Evolutionary conservation across 2,797 vertebrate species (phyloP), one percentile per base, ranked within the genome.

Genomic region (Labeo calbasu): DNA sequence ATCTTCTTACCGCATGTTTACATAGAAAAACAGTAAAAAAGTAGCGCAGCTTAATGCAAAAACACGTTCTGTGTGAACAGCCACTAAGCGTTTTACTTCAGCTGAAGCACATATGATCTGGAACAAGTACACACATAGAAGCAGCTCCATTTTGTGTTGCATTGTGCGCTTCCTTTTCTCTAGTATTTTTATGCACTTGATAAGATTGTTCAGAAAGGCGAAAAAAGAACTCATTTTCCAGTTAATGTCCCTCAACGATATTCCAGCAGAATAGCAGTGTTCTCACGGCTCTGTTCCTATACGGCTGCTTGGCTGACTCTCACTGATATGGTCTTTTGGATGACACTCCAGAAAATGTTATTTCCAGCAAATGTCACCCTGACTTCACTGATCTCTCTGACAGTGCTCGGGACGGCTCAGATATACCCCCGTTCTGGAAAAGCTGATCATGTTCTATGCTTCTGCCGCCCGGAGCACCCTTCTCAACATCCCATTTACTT

Each of bases 401-500:
- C 77, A 73, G 61, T 72, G 57, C 48, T 82, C 15, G 1, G 69
- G 71, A 82, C 28, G 36, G 51, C 61, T 80, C 76, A 79, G 80
- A 85, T 82, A 53, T 46, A 65, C 63, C 57, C 51, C 17, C 43
- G 19, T 61, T 79, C 59, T 76, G 84, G 82, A 76, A 73, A 89
- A 81, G 84, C 84, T 75, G 86, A 89, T 87, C 81, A 53, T 70
- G 81, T 80, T 73, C 63, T 77, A 32, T 66, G 76, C 85, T 86
- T 73, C 28, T 69, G 55, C 75, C 55, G 73, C 85, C 86, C 77
- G 28, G 77, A 87, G 83, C 59, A 51, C 69, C 43, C 72, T 87
- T 71, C 25, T 79, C 53, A 77, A 73, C 57, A 28, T 76, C 65
- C 70, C 68, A 72, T 86, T 86, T 79, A 48, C 61, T 86, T 83